Conservation (phyloP, 2,113 vertebrate species). For the Helogale parvula region DNA sequence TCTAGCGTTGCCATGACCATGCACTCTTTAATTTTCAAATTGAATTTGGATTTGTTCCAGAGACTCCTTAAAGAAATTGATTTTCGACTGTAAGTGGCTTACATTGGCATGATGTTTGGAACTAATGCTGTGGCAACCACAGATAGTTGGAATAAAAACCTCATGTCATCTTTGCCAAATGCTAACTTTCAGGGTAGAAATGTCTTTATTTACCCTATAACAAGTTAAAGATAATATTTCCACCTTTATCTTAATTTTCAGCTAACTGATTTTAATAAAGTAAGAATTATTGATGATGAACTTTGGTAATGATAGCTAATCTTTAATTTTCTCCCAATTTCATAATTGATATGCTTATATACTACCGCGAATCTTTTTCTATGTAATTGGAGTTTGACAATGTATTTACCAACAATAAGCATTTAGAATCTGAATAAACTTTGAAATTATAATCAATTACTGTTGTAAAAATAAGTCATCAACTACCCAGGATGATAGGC, state of each 20-base stretch:
- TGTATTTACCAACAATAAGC: not conserved
- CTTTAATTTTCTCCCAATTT: not conserved
- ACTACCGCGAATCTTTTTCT: not conserved
- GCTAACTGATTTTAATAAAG: not conserved
- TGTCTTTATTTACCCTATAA: not conserved
- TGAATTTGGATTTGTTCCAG: constrained; percentile 79
- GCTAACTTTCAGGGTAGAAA: not conserved
- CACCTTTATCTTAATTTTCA: not conserved
- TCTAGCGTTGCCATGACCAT: constrained; percentile 56
- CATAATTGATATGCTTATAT: not conserved
- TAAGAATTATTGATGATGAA: not conserved
- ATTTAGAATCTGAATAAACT: not conserved
- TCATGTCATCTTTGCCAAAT: not conserved
- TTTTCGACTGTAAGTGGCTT: constrained; percentile 78
- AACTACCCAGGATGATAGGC: not conserved
- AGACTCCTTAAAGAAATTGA: constrained; percentile 79
- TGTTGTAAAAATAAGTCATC: not conserved
- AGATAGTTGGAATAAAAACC: constrained; percentile 27
- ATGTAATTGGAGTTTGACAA: not conserved
- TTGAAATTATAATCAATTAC: constrained; percentile 46
- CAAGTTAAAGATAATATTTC: not conserved
- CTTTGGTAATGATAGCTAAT: not conserved
- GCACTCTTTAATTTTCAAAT: constrained; percentile 81
- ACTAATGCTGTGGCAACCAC: constrained; percentile 47
- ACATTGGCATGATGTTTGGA: constrained; percentile 60